Conservation (phyloP, 2,113 vertebrate genomes). For the Columbina picui region DNA sequence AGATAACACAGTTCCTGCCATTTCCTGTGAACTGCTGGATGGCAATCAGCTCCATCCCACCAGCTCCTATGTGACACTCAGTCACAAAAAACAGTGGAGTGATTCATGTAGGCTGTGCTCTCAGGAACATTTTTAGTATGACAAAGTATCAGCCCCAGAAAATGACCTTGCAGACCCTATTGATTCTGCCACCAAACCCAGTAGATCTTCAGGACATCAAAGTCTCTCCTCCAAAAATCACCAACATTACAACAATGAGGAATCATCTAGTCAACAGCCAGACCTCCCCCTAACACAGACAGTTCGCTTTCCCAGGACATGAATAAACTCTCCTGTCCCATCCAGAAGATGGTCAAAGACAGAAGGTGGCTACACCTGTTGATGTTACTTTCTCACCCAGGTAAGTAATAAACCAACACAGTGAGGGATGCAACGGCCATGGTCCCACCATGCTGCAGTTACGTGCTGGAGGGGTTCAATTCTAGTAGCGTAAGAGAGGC, state of each 20-base stretch:
- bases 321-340: not conserved
- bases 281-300: not conserved
- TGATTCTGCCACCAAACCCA: not conserved
- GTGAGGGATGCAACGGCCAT: rapidly evolving
- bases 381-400: rapidly evolving
- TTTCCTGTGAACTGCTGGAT: not conserved
- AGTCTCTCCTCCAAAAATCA: not conserved
- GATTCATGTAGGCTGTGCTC: rapidly evolving
- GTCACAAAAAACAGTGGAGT: rapidly evolving
- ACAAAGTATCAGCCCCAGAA: not conserved
- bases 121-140: not conserved
- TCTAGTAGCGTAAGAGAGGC: not conserved
- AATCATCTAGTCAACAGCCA: not conserved
- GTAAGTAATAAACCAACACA: not conserved
- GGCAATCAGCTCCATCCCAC: not conserved
- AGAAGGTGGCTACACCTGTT: rapidly evolving
- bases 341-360: not conserved
- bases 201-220: not conserved
- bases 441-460: rapidly evolving
- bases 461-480: rapidly evolving
- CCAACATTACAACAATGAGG: rapidly evolving
- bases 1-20: not conserved
- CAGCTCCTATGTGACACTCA: rapidly evolving
- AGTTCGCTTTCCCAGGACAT: not conserved
- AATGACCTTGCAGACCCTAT: not conserved